phyloP scores from a whole-genome alignment of 2,113 vertebrate genomes.

The Mustelus asterias region DNA sequence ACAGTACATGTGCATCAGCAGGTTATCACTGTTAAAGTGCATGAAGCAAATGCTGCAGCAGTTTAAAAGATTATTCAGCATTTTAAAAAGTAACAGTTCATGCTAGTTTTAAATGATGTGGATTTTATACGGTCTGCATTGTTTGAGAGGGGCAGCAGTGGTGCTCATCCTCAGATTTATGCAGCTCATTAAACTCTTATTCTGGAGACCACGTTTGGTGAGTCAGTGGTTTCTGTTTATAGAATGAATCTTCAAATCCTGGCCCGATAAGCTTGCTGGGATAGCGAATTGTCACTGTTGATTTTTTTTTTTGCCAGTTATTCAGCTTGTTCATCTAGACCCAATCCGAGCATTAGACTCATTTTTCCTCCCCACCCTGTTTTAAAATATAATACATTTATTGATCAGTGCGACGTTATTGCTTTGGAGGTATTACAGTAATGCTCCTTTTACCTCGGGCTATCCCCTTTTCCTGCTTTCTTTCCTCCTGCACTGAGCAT shows the following conservation, averaged over 20 bases:
- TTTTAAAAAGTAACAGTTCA: background rate
- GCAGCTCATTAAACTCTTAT: background rate
- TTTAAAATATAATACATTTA: background rate
- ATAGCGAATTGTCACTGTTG: background rate
- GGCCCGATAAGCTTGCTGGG: background rate
- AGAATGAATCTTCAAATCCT: background rate
- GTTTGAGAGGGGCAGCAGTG: background rate
- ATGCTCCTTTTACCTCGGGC: background rate
- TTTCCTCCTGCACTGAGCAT: background rate
- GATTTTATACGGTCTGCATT: background rate
- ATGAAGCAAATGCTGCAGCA: background rate
- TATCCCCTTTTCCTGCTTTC: background rate
- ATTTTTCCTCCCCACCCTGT: background rate
- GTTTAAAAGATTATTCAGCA: background rate
- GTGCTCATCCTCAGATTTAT: background rate
- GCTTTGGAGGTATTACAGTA: background rate
- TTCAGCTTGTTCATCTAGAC: background rate
- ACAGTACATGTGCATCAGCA: background rate
- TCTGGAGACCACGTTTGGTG: background rate
- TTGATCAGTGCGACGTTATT: background rate
- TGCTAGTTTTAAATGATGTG: background rate
- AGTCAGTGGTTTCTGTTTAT: background rate
- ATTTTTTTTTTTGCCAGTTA: background rate
- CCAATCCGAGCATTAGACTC: background rate
- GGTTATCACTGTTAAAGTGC: background rate